A percentile compares a stretch with the other conserved stretches of the same genome.
These are phyloP conservation scores for Nemopilema nomurai DNA, from an alignment of 30 jellyfish, hydroid and myxozoan species.

Conservation along the genomic window DNA sequence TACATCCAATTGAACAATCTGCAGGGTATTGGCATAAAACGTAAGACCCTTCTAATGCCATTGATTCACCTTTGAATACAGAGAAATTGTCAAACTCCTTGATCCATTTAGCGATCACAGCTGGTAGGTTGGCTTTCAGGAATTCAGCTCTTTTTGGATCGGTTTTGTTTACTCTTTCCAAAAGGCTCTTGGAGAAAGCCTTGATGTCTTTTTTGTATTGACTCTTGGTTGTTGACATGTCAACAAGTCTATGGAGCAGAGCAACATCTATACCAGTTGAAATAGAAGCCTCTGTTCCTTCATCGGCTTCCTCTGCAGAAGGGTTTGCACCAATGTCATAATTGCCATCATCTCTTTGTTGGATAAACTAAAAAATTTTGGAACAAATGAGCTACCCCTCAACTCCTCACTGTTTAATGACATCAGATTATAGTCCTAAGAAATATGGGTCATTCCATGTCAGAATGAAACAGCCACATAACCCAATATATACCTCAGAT, in stretches of 20 bases:
- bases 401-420: too few species aligned
- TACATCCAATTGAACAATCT: constrained; percentile 21
- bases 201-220: constrained; percentile 43
- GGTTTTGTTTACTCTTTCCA: constrained; percentile 10
- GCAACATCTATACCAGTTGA: constrained; percentile 44
- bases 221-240: constrained; percentile 4
- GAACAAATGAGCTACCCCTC: background rate
- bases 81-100: constrained; percentile 11
- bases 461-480: too few species aligned
- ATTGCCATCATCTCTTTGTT: constrained; percentile 22
- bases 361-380: constrained; percentile 8
- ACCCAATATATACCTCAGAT: too few species aligned
- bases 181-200: constrained; percentile 10
- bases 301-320: constrained; percentile 57
- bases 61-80: constrained; percentile 43
- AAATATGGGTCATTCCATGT: too few species aligned
- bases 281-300: constrained; percentile 8
- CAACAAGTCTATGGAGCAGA: constrained; percentile 36
- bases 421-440: too few species aligned
- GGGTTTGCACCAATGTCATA: constrained; percentile 62
- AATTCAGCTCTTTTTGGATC: constrained; percentile 37
- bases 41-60: constrained; percentile 13
- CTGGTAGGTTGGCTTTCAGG: constrained; percentile 31
- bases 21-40: constrained; percentile 42
- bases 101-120: constrained; percentile 10